A percentile compares a stretch with the other conserved stretches of the same genome.
Evolutionary conservation across 2,888 invertebrate species (phyloP).

Genomic region (Nephrotoma appendiculata): DNA sequence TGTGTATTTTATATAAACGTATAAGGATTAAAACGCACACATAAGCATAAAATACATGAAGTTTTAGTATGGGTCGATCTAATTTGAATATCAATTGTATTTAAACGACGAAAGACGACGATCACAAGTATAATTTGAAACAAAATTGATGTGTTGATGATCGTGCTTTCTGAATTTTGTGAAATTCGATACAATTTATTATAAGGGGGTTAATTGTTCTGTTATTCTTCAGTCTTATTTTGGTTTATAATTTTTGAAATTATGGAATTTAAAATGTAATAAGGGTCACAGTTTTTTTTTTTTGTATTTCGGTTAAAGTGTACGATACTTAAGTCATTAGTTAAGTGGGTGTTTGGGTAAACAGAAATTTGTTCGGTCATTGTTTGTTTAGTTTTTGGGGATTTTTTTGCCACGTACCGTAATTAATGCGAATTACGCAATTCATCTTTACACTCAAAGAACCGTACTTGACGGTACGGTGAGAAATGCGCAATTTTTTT

Average conservation of each 20-base stretch:
- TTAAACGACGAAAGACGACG: not conserved
- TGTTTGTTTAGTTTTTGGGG: not conserved
- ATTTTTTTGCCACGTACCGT: not conserved
- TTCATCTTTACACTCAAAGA: not conserved
- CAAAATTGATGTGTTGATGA: not conserved
- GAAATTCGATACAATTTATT: not conserved
- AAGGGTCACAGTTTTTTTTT: not conserved
- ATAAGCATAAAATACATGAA: not conserved
- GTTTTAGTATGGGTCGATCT: not conserved
- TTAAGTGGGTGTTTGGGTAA: not conserved
- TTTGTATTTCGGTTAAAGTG: not conserved
- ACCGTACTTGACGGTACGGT: not conserved
- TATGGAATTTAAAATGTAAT: not conserved
- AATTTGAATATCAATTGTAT: not conserved
- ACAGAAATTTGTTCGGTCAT: not conserved
- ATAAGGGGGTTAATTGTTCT: not conserved
- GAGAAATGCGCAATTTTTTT: not conserved
- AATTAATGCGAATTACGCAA: not conserved
- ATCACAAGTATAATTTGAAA: not conserved
- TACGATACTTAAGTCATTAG: not conserved
- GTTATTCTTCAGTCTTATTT: not conserved
- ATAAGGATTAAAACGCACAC: not conserved
- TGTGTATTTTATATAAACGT: not conserved
- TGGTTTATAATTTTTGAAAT: not conserved
- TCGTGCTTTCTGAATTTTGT: not conserved